These are phyloP conservation scores for Mamestra brassicae DNA, from an alignment of 2,888 invertebrate genomes.

Conservation along the genomic window DNA sequence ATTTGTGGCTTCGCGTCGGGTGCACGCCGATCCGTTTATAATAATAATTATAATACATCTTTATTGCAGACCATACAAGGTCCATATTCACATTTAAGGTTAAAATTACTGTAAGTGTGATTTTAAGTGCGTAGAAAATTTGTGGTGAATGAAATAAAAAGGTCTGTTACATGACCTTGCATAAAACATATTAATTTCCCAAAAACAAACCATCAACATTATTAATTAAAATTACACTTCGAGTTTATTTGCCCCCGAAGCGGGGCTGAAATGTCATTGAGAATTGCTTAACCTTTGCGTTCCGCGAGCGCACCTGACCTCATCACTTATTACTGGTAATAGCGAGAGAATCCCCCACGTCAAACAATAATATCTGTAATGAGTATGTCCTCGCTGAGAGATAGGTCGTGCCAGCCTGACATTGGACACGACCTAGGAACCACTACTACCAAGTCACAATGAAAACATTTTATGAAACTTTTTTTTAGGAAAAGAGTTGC, in stretches of 20 bases:
- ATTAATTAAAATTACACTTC: background rate
- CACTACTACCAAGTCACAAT: background rate
- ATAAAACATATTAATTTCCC: background rate
- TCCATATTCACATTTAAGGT: no score
- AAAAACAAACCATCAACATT: background rate
- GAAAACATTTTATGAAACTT: background rate
- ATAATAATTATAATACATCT: no score
- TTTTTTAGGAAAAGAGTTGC: background rate
- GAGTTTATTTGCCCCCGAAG: background rate
- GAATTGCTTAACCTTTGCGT: conserved; percentile 27
- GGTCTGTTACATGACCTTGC: background rate
- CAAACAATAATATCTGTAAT: conserved; percentile 33
- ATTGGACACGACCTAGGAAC: conserved; percentile 31
- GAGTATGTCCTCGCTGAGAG: conserved; percentile 36
- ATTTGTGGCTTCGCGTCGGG: no score
- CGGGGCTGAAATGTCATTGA: background rate
- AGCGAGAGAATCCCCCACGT: conserved; percentile 19
- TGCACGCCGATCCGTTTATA: no score
- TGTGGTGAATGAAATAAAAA: no score
- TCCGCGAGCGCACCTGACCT: background rate
- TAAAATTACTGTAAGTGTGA: no score
- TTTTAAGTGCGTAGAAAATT: no score
- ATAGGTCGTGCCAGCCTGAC: conserved; percentile 41
- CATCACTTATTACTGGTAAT: conserved; percentile 22
- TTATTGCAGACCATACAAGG: no score